Evolutionary conservation across 2,113 vertebrate species (phyloP), one percentile per base, ranked within the genome.

Genomic region (Pygoscelis antarcticus): DNA sequence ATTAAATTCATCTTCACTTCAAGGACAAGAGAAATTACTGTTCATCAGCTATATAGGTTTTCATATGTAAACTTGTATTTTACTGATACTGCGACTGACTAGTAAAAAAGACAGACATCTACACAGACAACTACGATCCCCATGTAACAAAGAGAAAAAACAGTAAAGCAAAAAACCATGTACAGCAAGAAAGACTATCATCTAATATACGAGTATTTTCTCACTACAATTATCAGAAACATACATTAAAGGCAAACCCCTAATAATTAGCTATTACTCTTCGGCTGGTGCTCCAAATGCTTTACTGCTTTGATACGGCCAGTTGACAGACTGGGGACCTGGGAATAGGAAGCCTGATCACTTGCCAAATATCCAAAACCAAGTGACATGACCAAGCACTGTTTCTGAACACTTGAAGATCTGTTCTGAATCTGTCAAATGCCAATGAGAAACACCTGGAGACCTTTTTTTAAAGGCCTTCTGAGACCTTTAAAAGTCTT

Each of bases 341-440:
- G 76, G 62, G 93, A 93, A 89, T 0, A 82, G 54, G 83, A 85
- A 85, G 62, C 75, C 51, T 80, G 16, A 95, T 62, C 71, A 54
- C 71, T 90, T 94, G 58, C 85, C 88, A 88, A 85, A 80, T 65
- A 95, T 23, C 70, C 85, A 92, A 87, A 86, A 77, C 66, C n/a
- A 17, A 90, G 62, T 36, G 85, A 77, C 79, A 66, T 14, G 60
- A 90, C 46, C 78, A 77, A 70, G 68, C 60, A 64, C n/a, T 62
- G 54, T 7, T 89, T 62, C 62, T 36, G 16, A 96, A 87, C 61
- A 71, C 34, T 9, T 76, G 34, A 85, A 30, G 36, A 93, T 77
- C 84, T 91, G 81, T 78, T 90, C 92, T 88, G 84, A 60, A 26
- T 57, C 85, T 94, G 75, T 75, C 85, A 93, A 88, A 86, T 27